A percentile compares a stretch with the other conserved stretches of the same genome.
These are phyloP conservation scores for Vanessa cardui DNA, from an alignment of 2,888 invertebrate species.

Conservation along the genomic window DNA sequence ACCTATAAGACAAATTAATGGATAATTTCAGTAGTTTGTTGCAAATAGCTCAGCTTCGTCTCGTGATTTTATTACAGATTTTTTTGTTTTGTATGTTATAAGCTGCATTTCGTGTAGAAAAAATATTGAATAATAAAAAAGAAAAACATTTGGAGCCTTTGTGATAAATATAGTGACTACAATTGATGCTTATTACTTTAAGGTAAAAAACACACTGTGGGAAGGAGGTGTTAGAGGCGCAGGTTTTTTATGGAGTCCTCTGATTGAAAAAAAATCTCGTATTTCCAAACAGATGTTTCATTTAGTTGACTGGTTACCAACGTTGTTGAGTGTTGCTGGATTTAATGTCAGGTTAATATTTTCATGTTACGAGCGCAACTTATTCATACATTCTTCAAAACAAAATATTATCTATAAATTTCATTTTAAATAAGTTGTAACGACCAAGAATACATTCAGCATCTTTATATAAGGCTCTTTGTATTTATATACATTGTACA, in stretches of 20 bases:
- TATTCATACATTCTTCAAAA: too few relatives aligned
- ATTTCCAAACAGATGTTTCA: slow-evolving; percentile 89
- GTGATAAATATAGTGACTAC: too few relatives aligned
- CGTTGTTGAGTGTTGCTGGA: slow-evolving; percentile 88
- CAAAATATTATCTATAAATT: too few relatives aligned
- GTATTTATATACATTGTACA: background rate
- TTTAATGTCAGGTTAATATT: slow-evolving; percentile 66
- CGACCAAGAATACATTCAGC: background rate
- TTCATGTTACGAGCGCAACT: background rate
- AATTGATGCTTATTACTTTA: background rate
- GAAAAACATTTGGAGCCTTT: too few relatives aligned
- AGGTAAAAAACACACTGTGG: slow-evolving; percentile 95
- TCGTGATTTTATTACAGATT: too few relatives aligned
- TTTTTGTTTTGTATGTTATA: too few relatives aligned
- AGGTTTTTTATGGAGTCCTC: slow-evolving; percentile 90
- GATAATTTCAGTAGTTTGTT: too few relatives aligned
- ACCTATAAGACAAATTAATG: too few relatives aligned
- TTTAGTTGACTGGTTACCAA: slow-evolving; percentile 95
- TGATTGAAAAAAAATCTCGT: slow-evolving; percentile 82
- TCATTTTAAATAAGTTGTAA: background rate
- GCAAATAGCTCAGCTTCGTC: too few relatives aligned
- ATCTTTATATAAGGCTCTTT: background rate
- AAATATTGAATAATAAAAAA: too few relatives aligned
- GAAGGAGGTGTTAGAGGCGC: slow-evolving; percentile 95
- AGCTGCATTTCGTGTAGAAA: too few relatives aligned